phyloP scores from a whole-genome alignment of 2,888 invertebrate species.

The Apocheima hispidaria region DNA sequence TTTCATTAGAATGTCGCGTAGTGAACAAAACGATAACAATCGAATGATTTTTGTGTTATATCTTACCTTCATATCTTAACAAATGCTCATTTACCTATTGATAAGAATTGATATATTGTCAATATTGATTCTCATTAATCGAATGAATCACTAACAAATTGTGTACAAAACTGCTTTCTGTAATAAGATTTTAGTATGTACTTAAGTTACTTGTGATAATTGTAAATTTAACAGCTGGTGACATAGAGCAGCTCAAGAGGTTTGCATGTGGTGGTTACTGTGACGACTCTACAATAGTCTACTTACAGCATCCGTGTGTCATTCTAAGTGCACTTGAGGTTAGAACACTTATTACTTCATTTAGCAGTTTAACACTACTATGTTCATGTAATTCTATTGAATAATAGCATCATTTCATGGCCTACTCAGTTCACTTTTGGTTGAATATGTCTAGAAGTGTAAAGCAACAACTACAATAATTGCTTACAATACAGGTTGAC shows the following conservation, averaged over 20 bases:
- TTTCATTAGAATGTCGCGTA: background rate
- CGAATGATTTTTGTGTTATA: slow-evolving; percentile 6
- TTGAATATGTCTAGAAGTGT: background rate
- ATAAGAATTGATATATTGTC: slow-evolving; percentile 13
- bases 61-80: slow-evolving; percentile 1
- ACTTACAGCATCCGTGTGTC: slow-evolving; percentile 94
- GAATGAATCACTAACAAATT: slow-evolving; percentile 16
- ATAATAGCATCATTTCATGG: slow-evolving; percentile 21
- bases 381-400: slow-evolving; percentile 16
- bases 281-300: slow-evolving; percentile 94
- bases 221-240: slow-evolving; percentile 85
- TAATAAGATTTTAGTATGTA: background rate
- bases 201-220: slow-evolving; percentile 17
- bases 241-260: slow-evolving; percentile 93
- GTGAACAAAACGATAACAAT: slow-evolving; percentile 8
- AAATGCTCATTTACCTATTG: slow-evolving; percentile 1
- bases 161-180: slow-evolving; percentile 5
- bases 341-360: slow-evolving; percentile 44
- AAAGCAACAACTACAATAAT: too few species aligned
- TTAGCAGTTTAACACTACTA: slow-evolving; percentile 23
- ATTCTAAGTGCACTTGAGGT: slow-evolving; percentile 94
- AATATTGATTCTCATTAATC: slow-evolving; percentile 14
- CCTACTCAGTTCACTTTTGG: background rate
- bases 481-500: too few species aligned
- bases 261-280: slow-evolving; percentile 94